Evolutionary conservation across 1,140 invertebrate genomes (phyloP).

Genomic region (Drosophila grimshawi): DNA sequence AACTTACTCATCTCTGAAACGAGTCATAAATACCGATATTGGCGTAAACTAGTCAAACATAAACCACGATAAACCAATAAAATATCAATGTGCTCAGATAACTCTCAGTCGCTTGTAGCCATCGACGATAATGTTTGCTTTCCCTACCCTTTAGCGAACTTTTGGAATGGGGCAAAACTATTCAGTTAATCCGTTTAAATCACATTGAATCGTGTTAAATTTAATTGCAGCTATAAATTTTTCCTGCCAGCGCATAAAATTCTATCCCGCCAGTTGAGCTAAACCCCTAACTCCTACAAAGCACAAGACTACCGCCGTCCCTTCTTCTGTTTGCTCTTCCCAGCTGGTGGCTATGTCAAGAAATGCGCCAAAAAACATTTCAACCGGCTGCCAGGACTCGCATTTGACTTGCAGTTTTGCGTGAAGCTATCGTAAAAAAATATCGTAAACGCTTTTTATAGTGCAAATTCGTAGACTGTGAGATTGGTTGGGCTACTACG

Average conservation of each 20-base stretch:
- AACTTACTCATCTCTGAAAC: constrained; percentile 29
- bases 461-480: constrained; percentile 27
- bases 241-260: constrained; percentile 64
- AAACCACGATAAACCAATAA: constrained; percentile 71
- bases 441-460: constrained; percentile 72
- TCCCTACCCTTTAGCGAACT: constrained; percentile 26
- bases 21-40: constrained; percentile 24
- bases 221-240: constrained; percentile 82
- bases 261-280: constrained; percentile 55
- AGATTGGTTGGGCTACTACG: constrained; percentile 19
- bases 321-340: neutral
- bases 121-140: constrained; percentile 14
- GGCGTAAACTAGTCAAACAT: constrained; percentile 48
- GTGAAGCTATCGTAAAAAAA: constrained; percentile 62
- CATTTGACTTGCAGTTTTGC: constrained; percentile 73
- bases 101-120: constrained; percentile 7
- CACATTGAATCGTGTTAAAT: constrained; percentile 78
- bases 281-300: neutral
- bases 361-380: constrained; percentile 66
- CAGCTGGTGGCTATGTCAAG: constrained; percentile 44
- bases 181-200: constrained; percentile 79
- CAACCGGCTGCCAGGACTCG: constrained; percentile 55
- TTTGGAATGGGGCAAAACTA: constrained; percentile 61
- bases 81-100: constrained; percentile 69
- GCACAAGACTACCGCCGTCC: constrained; percentile 5